phyloP scores from a whole-genome alignment of 1,140 invertebrate species.

The Agrilus planipennis region DNA sequence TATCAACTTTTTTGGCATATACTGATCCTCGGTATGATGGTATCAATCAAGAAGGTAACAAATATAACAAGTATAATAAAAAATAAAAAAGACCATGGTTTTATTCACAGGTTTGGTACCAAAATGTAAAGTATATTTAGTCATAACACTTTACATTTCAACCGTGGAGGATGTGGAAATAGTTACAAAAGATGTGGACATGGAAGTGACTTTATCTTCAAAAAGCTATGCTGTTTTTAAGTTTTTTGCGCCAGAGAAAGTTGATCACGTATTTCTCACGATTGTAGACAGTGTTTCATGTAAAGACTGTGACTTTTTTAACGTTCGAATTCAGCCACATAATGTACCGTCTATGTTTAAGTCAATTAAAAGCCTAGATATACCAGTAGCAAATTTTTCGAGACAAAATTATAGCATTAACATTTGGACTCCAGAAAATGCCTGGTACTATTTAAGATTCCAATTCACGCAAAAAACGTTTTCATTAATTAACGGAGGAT shows the following conservation, averaged over 20 bases:
- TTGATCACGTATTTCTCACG: conserved; percentile 19
- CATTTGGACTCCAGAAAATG: conserved; percentile 38
- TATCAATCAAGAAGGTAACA: conserved; percentile 59
- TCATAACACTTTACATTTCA: conserved; percentile 18
- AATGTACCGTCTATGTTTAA: conserved; percentile 32
- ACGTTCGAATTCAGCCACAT: conserved; percentile 1
- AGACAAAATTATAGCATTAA: conserved; percentile 22
- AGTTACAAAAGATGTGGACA: conserved; percentile 4
- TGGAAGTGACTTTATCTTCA: conserved; percentile 7
- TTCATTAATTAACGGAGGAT: conserved; percentile 8
- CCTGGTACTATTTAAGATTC: conserved; percentile 45
- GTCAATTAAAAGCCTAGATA: conserved; percentile 30
- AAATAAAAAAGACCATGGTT: conserved; percentile 4
- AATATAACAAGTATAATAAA: neutral
- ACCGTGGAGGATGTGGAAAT: conserved; percentile 14
- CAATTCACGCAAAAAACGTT: conserved; percentile 16
- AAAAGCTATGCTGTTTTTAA: conserved; percentile 30
- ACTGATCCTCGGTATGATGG: conserved; percentile 53
- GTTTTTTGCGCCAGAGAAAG: conserved; percentile 33
- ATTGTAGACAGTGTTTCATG: neutral
- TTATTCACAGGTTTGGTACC: conserved; percentile 19
- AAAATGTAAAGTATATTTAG: no score
- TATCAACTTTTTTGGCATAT: conserved; percentile 62
- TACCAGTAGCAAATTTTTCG: conserved; percentile 29
- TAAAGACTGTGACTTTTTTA: neutral